phyloP scores from a whole-genome alignment of 2,113 vertebrate genomes.

The Chamaetylas fuelleborni region DNA sequence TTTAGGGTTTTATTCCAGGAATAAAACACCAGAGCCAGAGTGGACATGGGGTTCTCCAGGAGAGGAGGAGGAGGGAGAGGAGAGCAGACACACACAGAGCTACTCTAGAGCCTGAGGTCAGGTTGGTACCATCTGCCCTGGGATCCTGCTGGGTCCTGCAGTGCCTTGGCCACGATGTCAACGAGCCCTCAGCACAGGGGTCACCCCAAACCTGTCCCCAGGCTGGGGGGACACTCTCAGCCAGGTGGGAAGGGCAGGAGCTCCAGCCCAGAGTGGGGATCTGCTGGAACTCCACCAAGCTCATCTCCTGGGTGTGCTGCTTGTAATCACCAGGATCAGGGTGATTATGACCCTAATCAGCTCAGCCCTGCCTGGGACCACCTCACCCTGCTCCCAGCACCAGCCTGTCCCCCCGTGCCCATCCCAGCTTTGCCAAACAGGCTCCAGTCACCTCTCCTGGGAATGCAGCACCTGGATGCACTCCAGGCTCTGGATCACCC shows the following conservation, averaged over 20 bases:
- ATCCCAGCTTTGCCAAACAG: fast-evolving
- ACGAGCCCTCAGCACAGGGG: background rate
- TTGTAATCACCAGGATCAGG: background rate
- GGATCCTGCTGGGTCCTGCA: background rate
- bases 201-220: background rate
- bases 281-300: background rate
- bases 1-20: background rate
- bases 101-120: fast-evolving
- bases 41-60: fast-evolving
- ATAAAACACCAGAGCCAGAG: fast-evolving
- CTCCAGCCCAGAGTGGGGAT: background rate
- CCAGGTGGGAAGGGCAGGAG: fast-evolving
- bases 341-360: background rate
- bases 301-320: background rate
- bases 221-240: background rate
- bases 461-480: background rate
- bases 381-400: background rate
- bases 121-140: background rate
- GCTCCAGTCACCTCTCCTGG: fast-evolving
- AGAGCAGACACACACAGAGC: background rate
- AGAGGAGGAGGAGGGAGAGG: background rate
- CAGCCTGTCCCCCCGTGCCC: fast-evolving
- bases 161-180: background rate
- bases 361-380: background rate
- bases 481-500: background rate